A percentile compares a stretch with the other conserved stretches of the same genome.
Evolutionary conservation across 2,888 invertebrate genomes (phyloP).

Genomic region (Frankliniella intonsa): DNA sequence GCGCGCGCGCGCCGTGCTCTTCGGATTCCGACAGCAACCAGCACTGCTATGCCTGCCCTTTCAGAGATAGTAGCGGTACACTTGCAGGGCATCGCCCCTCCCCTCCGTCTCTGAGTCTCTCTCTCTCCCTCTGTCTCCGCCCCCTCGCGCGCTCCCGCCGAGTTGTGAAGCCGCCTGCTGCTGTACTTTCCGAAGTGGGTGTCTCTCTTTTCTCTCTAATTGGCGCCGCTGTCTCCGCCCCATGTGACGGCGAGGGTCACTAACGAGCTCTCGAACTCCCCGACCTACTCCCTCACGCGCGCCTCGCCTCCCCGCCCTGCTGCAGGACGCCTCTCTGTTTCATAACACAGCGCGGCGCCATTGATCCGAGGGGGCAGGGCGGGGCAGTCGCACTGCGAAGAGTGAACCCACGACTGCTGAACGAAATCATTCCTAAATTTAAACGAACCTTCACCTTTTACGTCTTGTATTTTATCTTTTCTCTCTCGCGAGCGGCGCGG

Average conservation of each 20-base stretch:
- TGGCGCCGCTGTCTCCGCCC: background rate
- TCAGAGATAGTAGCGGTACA: background rate
- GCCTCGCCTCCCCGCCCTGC: background rate
- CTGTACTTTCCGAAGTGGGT: background rate
- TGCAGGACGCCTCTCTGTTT: background rate
- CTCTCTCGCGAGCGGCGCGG: background rate
- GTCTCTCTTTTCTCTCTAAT: slow-evolving; percentile 9
- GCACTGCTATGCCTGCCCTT: background rate
- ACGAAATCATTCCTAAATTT: no score
- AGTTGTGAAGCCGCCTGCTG: background rate
- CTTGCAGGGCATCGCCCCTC: background rate
- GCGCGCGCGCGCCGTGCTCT: background rate
- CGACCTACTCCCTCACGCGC: background rate
- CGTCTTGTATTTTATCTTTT: background rate
- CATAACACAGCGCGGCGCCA: background rate
- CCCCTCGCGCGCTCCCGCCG: background rate
- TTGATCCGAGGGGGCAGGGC: background rate
- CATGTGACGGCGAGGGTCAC: background rate
- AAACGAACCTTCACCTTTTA: no score
- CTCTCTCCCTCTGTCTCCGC: background rate
- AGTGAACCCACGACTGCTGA: no score
- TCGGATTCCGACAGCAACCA: background rate
- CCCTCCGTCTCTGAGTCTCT: background rate
- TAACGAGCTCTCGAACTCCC: background rate
- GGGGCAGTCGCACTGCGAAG: background rate